Evolutionary conservation across 2,888 invertebrate species (phyloP), one percentile per base, ranked within the genome.

Genomic region (Orthonevra nobilis): DNA sequence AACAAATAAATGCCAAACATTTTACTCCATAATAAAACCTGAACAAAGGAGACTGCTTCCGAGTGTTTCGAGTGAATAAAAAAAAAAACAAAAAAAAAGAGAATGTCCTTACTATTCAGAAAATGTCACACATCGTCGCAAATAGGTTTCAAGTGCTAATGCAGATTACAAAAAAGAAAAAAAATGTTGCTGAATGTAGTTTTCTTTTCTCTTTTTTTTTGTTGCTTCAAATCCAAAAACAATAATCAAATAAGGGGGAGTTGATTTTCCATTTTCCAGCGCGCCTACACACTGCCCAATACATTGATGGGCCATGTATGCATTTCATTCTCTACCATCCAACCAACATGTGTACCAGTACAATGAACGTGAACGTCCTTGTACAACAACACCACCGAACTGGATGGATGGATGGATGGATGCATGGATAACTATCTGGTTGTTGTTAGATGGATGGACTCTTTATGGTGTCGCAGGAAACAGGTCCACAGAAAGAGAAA

Each of bases 1-100:
- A 40, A 61, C 79, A 73, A 79, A 79, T 73, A 79, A 79, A 79
- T 73, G 79, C 73, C 66, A 79, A 79, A 79, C 79, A 79, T 79
- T 79, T 73, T 73, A 56, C 73, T 73, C 66, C 38, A 66, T 50
- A n/a, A n/a, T n/a, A 79, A 60, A 72, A 60, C 72, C 58, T 54
- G 66, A 77, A 79, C 79, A 79, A 79, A 79, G 52, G 79, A 48
- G 26, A n/a, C 17, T 9, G 26, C 15, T 48, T 40, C 32, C 26
- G 52, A 77, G 64, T 77, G 60, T 48, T 72, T 54, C 38, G 40
- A 63, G 42, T 52, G 42, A 70, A 63, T 48, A 34, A 42, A 20
- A 40, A 63, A 23, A 17, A 42, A 34, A 50, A 20, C 17, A 44
- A 17, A 42, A 56, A 34, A 28, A 36, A 34, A 42, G 30, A 10